These are phyloP conservation scores for Perithous albicinctus DNA, from an alignment of 2,888 invertebrate species.

Conservation along the genomic window DNA sequence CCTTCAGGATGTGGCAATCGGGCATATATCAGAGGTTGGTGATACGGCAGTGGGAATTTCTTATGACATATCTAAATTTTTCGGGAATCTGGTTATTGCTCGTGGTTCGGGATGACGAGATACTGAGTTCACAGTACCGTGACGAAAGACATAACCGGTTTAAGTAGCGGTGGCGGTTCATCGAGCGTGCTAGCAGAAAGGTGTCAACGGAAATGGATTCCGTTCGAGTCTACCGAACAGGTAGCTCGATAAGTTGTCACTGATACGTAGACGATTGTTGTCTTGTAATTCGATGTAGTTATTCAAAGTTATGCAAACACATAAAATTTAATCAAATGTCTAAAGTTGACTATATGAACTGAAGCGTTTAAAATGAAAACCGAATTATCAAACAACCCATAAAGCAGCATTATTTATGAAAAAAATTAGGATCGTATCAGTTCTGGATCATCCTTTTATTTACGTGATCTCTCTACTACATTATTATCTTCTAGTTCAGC, in stretches of 20 bases:
- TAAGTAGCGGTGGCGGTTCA: conserved; percentile 31
- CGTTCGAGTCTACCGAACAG: conserved; percentile 50
- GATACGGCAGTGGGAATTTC: neutral
- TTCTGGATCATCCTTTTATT: neutral
- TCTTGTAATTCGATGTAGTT: neutral
- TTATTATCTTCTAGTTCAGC: conserved; percentile 13
- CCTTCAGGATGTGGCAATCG: neutral
- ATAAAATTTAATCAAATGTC: neutral
- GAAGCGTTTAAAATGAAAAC: neutral
- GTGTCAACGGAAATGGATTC: conserved; percentile 49
- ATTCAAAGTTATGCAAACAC: neutral
- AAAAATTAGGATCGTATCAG: neutral
- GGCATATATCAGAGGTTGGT: neutral
- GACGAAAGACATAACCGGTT: conserved; percentile 14
- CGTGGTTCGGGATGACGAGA: neutral
- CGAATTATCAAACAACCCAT: neutral
- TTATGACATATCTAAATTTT: neutral
- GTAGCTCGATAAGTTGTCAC: conserved; percentile 2
- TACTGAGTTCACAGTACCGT: neutral
- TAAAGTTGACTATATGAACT: no score
- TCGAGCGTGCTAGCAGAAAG: conserved; percentile 30
- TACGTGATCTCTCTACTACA: neutral
- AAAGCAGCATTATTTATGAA: no score
- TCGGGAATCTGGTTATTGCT: neutral
- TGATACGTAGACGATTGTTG: neutral